Conservation (phyloP, 2,797 vertebrate species). For the Alcedo atthis region DNA sequence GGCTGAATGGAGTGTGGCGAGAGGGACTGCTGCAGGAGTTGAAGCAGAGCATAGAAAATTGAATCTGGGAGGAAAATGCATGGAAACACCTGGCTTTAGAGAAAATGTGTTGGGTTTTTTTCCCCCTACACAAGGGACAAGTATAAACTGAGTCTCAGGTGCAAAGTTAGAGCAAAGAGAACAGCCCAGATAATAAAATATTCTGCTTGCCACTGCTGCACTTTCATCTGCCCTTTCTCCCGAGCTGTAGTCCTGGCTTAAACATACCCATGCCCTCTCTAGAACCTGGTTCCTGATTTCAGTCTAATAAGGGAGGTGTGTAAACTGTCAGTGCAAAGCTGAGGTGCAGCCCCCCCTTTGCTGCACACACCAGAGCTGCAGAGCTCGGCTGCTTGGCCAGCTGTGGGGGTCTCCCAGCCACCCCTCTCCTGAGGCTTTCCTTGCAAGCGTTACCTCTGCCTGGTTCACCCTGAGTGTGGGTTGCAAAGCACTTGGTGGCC, state of each 20-base stretch:
- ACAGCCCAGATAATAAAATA: not conserved
- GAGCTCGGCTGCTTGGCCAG: not conserved
- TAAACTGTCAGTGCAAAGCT: not conserved
- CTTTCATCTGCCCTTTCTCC: not conserved
- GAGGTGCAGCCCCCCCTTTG: not conserved
- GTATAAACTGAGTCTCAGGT: not conserved
- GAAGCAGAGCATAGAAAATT: not conserved
- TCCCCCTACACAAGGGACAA: not conserved
- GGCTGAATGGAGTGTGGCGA: not conserved
- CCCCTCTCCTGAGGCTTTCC: not conserved
- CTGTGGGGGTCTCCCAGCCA: not conserved
- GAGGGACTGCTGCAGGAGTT: not conserved
- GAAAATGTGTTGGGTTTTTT: not conserved
- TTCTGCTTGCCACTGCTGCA: not conserved
- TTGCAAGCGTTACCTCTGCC: not conserved
- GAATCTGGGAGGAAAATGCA: not conserved
- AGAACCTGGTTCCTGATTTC: not conserved
- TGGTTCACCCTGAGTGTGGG: not conserved
- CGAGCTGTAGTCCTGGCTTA: accelerated
- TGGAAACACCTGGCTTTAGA: not conserved
- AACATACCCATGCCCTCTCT: not conserved
- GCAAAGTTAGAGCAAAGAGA: not conserved
- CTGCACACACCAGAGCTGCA: not conserved
- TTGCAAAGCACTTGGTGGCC: not conserved
- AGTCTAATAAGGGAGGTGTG: not conserved